These are phyloP conservation scores for Drosophila eohydei DNA, from an alignment of 2,888 invertebrate species.

Conservation along the genomic window DNA sequence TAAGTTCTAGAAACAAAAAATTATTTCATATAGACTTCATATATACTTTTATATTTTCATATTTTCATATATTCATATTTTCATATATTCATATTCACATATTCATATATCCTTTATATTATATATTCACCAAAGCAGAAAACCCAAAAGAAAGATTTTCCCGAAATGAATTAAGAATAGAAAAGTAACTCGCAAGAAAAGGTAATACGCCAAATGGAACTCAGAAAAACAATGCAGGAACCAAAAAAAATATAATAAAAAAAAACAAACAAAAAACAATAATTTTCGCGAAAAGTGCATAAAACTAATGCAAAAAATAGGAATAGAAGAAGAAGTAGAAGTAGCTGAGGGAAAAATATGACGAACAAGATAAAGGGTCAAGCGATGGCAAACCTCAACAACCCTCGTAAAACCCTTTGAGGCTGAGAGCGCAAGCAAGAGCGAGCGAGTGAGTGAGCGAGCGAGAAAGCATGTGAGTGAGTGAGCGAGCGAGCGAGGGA, in stretches of 20 bases:
- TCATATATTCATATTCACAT: too few species aligned
- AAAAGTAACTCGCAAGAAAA: conserved; percentile 7
- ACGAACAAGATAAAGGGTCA: conserved; percentile 22
- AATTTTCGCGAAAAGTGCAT: conserved; percentile 67
- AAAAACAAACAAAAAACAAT: conserved; percentile 8
- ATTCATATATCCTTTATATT: not conserved
- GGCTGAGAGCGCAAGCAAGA: conserved; percentile 1
- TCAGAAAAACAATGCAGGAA: conserved; percentile 39
- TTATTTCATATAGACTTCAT: too few species aligned
- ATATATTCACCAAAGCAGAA: not conserved
- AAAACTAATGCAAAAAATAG: conserved; percentile 52
- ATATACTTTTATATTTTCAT: too few species aligned
- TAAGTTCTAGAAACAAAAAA: too few species aligned
- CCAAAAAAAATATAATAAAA: conserved; percentile 12
- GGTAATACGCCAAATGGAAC: conserved; percentile 16
- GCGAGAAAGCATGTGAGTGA: not conserved
- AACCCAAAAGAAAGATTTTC: not conserved
- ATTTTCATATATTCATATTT: too few species aligned
- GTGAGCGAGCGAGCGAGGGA: not conserved
- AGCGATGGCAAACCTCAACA: conserved; percentile 37
- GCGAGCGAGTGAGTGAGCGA: not conserved
- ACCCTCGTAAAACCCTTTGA: conserved; percentile 77
- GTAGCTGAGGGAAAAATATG: not conserved
- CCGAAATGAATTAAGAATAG: conserved; percentile 9
- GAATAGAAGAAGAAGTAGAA: not conserved